These are phyloP conservation scores for Oryzias dopingdopingensis DNA, from an alignment of 2,797 vertebrate species.

Conservation along the genomic window DNA sequence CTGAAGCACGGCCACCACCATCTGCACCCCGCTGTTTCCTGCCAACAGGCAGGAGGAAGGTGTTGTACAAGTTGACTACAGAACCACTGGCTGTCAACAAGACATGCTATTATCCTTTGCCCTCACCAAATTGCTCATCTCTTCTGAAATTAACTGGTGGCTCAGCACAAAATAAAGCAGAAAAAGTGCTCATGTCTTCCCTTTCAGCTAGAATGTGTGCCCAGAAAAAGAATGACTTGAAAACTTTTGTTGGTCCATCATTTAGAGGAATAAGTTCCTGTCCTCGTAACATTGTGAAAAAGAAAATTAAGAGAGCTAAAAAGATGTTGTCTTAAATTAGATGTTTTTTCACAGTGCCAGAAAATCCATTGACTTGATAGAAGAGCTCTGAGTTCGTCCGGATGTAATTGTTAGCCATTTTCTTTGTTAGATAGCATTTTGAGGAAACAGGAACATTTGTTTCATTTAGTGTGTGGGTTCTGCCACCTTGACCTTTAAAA, in stretches of 20 bases:
- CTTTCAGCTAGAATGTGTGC: constrained; percentile 7
- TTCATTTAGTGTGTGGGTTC: constrained; percentile 29
- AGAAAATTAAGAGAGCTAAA: not conserved
- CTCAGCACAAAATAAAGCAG: constrained; percentile 11
- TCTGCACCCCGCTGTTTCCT: constrained; percentile 28
- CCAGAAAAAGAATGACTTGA: constrained; percentile 1
- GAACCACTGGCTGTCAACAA: constrained; percentile 48
- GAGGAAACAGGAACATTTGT: constrained; percentile 37
- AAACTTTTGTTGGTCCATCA: not conserved
- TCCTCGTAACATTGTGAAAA: not conserved
- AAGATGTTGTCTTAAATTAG: constrained; percentile 15
- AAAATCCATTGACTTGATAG: constrained; percentile 41
- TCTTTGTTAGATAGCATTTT: constrained; percentile 40
- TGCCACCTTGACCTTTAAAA: constrained; percentile 54
- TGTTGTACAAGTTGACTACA: constrained; percentile 25
- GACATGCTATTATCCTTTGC: constrained; percentile 22
- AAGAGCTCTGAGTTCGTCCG: constrained; percentile 21
- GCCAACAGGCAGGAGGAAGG: constrained; percentile 28
- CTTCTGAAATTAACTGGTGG: constrained; percentile 13
- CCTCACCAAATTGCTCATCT: constrained; percentile 19
- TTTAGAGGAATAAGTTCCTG: constrained; percentile 11
- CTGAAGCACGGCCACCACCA: constrained; percentile 36
- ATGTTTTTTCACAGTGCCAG: constrained; percentile 16
- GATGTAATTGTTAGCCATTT: constrained; percentile 54
- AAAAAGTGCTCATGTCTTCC: constrained; percentile 15